Conservation (phyloP, 2,797 vertebrate genomes). For the Syndactyla subalaris region DNA sequence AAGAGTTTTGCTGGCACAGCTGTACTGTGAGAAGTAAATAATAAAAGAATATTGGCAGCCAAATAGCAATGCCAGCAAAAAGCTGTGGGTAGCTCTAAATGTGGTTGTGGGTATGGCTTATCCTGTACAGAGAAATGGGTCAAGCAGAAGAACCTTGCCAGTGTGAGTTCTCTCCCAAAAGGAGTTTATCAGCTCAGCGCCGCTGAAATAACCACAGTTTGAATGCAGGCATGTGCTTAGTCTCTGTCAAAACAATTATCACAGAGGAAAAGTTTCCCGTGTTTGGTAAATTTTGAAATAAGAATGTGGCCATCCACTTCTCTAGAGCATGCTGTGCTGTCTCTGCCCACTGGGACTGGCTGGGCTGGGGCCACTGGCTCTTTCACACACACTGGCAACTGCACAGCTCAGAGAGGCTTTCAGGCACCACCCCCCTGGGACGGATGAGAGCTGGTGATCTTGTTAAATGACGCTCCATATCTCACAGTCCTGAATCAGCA, state of each 20-base stretch:
- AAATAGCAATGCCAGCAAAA: neutral
- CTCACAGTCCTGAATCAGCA: neutral
- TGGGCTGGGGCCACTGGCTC: neutral
- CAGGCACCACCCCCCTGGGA: neutral
- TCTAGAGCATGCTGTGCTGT: neutral
- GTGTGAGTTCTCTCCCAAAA: neutral
- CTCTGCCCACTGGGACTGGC: neutral
- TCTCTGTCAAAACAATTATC: constrained; percentile 13
- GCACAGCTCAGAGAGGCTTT: constrained; percentile 2
- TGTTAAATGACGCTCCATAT: neutral
- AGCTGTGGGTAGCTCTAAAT: neutral
- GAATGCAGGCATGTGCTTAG: neutral
- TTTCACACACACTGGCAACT: neutral
- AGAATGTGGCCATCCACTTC: neutral
- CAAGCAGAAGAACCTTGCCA: neutral
- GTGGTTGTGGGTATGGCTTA: neutral
- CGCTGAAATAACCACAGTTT: neutral
- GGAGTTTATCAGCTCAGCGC: neutral
- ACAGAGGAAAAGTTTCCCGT: neutral
- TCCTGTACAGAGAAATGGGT: neutral
- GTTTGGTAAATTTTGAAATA: neutral
- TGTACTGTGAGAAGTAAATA: neutral
- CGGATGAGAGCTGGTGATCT: neutral
- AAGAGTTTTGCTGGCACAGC: neutral
- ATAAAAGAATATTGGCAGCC: neutral